Evolutionary conservation across 2,797 vertebrate genomes (phyloP).

Genomic region (Sebastiscus tertius): DNA sequence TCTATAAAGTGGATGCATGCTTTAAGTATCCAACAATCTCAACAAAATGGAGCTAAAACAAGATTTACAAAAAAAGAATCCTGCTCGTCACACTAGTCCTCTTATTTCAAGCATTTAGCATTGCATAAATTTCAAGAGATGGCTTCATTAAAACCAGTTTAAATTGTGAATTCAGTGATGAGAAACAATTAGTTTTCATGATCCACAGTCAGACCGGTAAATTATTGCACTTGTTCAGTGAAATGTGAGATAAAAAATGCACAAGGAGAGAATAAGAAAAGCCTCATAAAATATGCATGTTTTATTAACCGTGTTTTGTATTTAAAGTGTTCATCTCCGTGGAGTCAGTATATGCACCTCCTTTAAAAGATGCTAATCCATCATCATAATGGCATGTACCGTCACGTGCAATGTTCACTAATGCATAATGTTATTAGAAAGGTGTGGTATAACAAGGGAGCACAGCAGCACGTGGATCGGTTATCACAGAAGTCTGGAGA

Average conservation of each 20-base stretch:
- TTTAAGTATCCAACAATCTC: not conserved
- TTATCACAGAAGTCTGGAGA: constrained; percentile 38
- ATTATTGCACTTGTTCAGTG: not conserved
- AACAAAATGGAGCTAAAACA: not conserved
- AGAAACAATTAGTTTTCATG: constrained; percentile 6
- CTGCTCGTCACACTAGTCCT: not conserved
- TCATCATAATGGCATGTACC: not conserved
- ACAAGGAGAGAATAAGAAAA: not conserved
- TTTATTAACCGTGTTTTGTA: constrained; percentile 1
- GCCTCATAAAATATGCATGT: not conserved
- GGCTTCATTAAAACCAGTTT: not conserved
- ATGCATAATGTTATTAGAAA: constrained; percentile 8
- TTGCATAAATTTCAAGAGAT: not conserved
- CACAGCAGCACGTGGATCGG: constrained; percentile 1
- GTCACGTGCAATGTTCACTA: not conserved
- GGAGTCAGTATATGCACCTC: not conserved
- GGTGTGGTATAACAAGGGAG: constrained; percentile 2
- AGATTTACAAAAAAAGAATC: not conserved
- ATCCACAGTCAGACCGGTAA: not conserved
- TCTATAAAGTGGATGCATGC: not conserved
- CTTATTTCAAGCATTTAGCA: not conserved
- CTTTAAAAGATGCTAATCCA: constrained; percentile 14
- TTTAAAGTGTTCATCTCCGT: not conserved
- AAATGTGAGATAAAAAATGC: not conserved
- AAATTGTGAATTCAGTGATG: not conserved